phyloP scores from a whole-genome alignment of 2,888 invertebrate species.

The Choristoneura rosaceana region DNA sequence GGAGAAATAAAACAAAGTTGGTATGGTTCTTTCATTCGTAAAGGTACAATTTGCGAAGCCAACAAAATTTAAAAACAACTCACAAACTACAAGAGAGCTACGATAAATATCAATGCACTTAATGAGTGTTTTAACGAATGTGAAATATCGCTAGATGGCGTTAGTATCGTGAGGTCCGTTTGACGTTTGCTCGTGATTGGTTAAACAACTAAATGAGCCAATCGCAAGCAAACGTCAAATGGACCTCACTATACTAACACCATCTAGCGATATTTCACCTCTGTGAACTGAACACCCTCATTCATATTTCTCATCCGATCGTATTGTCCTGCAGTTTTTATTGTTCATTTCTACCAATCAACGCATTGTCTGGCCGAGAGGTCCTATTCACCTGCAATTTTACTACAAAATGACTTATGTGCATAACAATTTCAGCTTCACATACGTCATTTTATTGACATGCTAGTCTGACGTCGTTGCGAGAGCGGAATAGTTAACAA shows the following conservation, averaged over 20 bases:
- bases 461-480: background rate
- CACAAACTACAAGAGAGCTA: slow-evolving; percentile 53
- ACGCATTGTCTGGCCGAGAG: slow-evolving; percentile 67
- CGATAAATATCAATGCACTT: slow-evolving; percentile 61
- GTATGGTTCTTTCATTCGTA: no score
- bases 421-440: background rate
- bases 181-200: no score
- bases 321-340: slow-evolving; percentile 75
- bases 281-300: no score
- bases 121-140: no score
- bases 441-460: background rate
- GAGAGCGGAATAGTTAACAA: slow-evolving; percentile 57
- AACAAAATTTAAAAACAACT: background rate
- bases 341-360: slow-evolving; percentile 79
- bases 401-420: slow-evolving; percentile 1
- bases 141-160: no score
- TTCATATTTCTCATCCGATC: slow-evolving; percentile 71
- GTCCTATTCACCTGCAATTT: slow-evolving; percentile 39
- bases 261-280: no score
- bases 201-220: no score
- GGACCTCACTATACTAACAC: no score
- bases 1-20: no score
- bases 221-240: no score
- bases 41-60: no score
- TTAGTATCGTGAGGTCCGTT: no score